A percentile compares a stretch with the other conserved stretches of the same genome.
These are phyloP conservation scores for Myopa testacea DNA, from an alignment of 2,888 invertebrate species.

Conservation along the genomic window DNA sequence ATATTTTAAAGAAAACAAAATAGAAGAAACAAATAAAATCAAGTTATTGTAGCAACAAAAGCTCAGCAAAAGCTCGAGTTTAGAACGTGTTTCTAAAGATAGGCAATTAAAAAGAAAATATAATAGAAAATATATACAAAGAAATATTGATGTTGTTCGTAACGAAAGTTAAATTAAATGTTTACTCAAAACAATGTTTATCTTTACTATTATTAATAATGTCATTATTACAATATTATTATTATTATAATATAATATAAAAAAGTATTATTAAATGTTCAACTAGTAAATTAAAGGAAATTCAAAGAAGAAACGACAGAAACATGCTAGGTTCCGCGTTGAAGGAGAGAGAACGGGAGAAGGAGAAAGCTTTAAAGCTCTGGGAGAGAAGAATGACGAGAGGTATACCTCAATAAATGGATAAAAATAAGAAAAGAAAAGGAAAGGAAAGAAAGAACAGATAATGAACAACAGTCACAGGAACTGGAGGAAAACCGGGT, in stretches of 20 bases:
- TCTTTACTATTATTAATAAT: conserved; percentile 22
- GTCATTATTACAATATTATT: background rate
- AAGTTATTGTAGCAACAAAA: background rate
- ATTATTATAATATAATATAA: too few relatives aligned
- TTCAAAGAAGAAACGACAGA: background rate
- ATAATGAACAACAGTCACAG: background rate
- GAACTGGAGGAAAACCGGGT: too few relatives aligned
- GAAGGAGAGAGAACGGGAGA: background rate
- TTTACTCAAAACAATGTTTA: background rate
- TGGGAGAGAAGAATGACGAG: background rate
- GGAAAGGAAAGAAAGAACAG: background rate
- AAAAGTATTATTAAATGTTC: conserved; percentile 17
- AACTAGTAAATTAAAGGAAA: conserved; percentile 16
- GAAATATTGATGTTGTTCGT: conserved; percentile 32
- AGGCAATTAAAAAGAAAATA: background rate
- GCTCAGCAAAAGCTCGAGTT: conserved; percentile 16
- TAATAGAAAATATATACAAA: background rate
- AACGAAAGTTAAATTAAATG: conserved; percentile 15
- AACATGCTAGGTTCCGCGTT: background rate
- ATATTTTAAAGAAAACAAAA: too few relatives aligned
- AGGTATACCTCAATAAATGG: background rate
- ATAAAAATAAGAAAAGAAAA: background rate
- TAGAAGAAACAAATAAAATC: too few relatives aligned
- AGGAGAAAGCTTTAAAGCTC: background rate
- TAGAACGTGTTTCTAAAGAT: background rate